Evolutionary conservation across 2,797 vertebrate genomes (phyloP).

Genomic region (Arremon brunneinucha): DNA sequence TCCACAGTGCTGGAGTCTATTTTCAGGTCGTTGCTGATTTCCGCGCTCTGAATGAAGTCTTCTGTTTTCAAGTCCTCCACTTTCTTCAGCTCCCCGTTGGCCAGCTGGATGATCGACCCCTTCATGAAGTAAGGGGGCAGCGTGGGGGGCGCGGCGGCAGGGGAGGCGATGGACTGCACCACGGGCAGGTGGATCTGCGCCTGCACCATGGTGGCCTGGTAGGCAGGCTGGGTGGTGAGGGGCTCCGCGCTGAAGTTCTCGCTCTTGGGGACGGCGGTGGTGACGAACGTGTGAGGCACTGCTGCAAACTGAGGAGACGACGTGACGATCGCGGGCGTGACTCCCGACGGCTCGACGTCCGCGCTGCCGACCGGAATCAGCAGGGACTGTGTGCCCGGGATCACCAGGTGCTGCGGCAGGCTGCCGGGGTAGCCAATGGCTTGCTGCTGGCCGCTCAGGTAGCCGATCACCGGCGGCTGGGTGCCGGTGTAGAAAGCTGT

Average conservation of each 20-base stretch:
- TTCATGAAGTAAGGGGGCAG: slow-evolving; percentile 96
- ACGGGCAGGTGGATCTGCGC: slow-evolving; percentile 92
- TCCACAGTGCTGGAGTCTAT: slow-evolving; percentile 98
- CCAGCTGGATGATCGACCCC: slow-evolving; percentile 98
- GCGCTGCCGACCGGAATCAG: slow-evolving; percentile 89
- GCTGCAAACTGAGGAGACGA: slow-evolving; percentile 84
- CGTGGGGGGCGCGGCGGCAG: slow-evolving; percentile 78
- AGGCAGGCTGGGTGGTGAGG: slow-evolving; percentile 76
- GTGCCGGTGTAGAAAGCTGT: slow-evolving; percentile 87
- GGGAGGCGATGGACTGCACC: slow-evolving; percentile 79
- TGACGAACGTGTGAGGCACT: slow-evolving; percentile 89
- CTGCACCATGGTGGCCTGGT: slow-evolving; percentile 85
- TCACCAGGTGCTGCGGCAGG: slow-evolving; percentile 93
- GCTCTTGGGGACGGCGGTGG: slow-evolving; percentile 85
- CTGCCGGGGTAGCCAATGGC: slow-evolving; percentile 86
- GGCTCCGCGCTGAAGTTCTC: slow-evolving; percentile 82
- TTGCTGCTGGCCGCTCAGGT: slow-evolving; percentile 89
- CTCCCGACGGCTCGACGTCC: slow-evolving; percentile 82
- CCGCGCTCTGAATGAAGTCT: slow-evolving; percentile 98
- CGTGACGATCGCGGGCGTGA: slow-evolving; percentile 80
- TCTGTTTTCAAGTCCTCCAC: slow-evolving; percentile 98
- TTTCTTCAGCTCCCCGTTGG: slow-evolving; percentile 94
- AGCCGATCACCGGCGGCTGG: slow-evolving; percentile 91
- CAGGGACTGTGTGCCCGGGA: slow-evolving; percentile 90
- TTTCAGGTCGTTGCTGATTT: slow-evolving; percentile 96